phyloP scores from a whole-genome alignment of 2,113 vertebrate genomes.

The Phrynosoma blainvillii region DNA sequence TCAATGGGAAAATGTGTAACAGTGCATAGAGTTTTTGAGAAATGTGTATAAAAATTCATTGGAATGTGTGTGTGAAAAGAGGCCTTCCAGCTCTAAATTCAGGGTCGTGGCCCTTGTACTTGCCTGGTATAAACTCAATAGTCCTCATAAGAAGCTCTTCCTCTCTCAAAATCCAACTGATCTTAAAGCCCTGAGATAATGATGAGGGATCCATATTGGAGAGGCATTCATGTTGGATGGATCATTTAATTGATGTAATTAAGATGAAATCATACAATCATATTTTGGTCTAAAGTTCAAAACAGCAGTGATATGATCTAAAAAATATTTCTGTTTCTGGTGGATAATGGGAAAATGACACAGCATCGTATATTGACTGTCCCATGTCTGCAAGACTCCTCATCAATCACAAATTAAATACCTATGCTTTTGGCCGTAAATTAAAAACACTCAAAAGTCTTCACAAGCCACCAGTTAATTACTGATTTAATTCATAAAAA shows the following conservation, averaged over 20 bases:
- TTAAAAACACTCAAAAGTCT: constrained; percentile 10
- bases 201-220: not conserved
- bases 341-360: not conserved
- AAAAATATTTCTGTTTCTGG: not conserved
- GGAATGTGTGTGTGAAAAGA: too few species aligned
- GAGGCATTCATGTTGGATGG: too few species aligned
- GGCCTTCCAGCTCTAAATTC: too few species aligned
- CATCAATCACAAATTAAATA: constrained; percentile 12
- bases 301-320: not conserved
- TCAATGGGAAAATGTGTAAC: too few species aligned
- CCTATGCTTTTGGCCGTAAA: constrained; percentile 4
- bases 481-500: not conserved
- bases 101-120: too few species aligned
- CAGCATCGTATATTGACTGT: not conserved
- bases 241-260: not conserved
- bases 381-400: not conserved
- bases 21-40: too few species aligned
- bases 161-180: not conserved
- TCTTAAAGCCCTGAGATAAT: not conserved
- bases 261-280: not conserved
- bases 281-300: not conserved
- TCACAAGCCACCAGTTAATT: not conserved
- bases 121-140: too few species aligned
- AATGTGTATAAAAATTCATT: too few species aligned
- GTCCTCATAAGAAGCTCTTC: too few species aligned